phyloP scores from a whole-genome alignment of 2,797 vertebrate species.

The Otolemur crassicaudatus region DNA sequence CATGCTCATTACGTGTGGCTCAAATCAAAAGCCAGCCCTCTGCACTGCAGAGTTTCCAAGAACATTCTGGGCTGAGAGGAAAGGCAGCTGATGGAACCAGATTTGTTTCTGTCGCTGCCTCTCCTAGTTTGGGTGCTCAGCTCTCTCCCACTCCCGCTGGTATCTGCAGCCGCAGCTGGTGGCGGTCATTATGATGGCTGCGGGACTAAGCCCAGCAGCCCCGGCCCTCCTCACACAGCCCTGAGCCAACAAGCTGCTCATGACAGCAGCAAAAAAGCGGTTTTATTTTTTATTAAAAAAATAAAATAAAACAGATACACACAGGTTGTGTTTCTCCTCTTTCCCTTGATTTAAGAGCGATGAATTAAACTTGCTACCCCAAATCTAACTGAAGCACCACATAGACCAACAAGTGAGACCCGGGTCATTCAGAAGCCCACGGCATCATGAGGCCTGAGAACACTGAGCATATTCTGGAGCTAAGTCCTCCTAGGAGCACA shows the following conservation, averaged over 20 bases:
- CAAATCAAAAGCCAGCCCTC: neutral
- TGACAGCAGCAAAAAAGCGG: neutral
- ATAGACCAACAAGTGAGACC: neutral
- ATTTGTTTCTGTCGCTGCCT: constrained; percentile 67
- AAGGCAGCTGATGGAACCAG: constrained; percentile 49
- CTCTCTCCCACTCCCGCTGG: neutral
- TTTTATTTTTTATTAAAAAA: neutral
- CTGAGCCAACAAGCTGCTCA: neutral
- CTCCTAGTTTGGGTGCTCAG: constrained; percentile 57
- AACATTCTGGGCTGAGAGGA: neutral
- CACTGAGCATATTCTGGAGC: neutral
- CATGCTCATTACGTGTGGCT: neutral
- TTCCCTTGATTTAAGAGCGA: constrained; percentile 23
- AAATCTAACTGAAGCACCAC: neutral
- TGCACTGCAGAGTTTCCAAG: neutral
- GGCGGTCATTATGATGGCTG: neutral
- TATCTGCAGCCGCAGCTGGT: neutral
- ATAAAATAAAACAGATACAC: neutral
- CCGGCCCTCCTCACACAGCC: neutral
- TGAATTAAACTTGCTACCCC: constrained; percentile 37
- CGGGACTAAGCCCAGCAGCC: neutral
- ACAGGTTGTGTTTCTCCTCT: constrained; percentile 34
- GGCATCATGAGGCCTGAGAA: neutral
- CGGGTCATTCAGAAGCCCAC: neutral
- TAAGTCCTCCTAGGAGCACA: neutral